Evolutionary conservation across 2,888 invertebrate genomes (phyloP).

Genomic region (Lycaena phlaeas): DNA sequence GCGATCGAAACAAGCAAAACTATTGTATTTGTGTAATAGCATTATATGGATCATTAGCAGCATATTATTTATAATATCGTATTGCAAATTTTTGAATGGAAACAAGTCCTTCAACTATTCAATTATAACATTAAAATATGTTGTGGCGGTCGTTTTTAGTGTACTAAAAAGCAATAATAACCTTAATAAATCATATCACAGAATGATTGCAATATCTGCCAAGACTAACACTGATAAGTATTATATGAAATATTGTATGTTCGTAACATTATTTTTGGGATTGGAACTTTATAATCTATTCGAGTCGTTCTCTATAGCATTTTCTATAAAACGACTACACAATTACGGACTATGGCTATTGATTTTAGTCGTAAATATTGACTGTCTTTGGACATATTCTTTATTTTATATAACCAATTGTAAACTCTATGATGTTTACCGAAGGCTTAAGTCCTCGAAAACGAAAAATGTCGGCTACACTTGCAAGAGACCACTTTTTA

Average conservation of each 20-base stretch:
- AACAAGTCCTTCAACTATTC: constrained; percentile 4
- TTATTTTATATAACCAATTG: constrained; percentile 10
- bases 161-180: not conserved
- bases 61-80: constrained; percentile 1
- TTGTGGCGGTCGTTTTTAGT: not conserved
- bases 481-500: not conserved
- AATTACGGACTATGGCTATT: not conserved
- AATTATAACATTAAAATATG: not conserved
- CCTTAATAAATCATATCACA: constrained; percentile 1
- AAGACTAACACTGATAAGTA: not conserved
- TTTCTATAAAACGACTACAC: not conserved
- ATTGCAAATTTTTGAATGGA: not conserved
- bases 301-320: not conserved
- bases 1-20: not conserved
- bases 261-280: not conserved
- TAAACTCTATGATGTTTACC: constrained; percentile 11
- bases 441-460: constrained; percentile 3
- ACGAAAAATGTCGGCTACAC: not conserved
- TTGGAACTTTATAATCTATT: constrained; percentile 3
- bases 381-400: constrained; percentile 13
- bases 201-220: not conserved
- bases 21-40: constrained; percentile 1
- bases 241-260: not conserved
- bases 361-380: constrained; percentile 6
- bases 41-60: not conserved